Conservation (phyloP, 1,140 invertebrate species). For the Hylaeus anthracinus region DNA sequence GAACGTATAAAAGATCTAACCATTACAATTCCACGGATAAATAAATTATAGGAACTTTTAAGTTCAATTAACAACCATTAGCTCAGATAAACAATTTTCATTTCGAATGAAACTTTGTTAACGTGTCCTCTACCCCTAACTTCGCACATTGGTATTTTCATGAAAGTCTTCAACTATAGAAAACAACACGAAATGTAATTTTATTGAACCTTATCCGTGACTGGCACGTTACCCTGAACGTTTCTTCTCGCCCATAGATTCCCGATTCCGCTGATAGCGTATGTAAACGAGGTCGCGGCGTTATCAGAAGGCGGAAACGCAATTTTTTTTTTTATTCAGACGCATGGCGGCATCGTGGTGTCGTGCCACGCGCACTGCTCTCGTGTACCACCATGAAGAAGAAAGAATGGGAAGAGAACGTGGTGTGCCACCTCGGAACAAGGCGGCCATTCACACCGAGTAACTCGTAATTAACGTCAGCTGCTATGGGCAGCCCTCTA, state of each 20-base stretch:
- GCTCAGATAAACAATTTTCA: too few relatives aligned
- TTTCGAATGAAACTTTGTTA: too few relatives aligned
- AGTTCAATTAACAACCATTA: too few relatives aligned
- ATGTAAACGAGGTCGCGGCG: slow-evolving; percentile 30
- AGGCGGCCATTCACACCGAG: slow-evolving; percentile 65
- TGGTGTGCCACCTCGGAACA: slow-evolving; percentile 62
- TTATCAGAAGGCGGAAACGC: slow-evolving; percentile 50
- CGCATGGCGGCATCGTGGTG: slow-evolving; percentile 3
- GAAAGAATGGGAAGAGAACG: slow-evolving; percentile 51
- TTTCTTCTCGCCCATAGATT: neutral
- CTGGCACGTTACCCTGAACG: neutral
- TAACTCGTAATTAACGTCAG: slow-evolving; percentile 64
- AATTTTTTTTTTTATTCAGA: slow-evolving; percentile 39
- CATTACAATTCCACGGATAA: too few relatives aligned
- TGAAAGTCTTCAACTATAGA: too few relatives aligned
- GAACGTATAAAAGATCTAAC: too few relatives aligned
- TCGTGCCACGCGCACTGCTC: slow-evolving; percentile 26
- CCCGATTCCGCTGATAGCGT: slow-evolving; percentile 26
- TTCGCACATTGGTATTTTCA: too few relatives aligned
- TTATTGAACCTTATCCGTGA: too few relatives aligned
- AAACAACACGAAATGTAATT: too few relatives aligned
- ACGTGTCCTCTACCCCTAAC: too few relatives aligned
- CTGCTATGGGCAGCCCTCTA: slow-evolving; percentile 53
- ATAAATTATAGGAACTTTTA: too few relatives aligned
- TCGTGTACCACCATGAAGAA: neutral